A percentile compares a stretch with the other conserved stretches of the same genome.
Conservation (phyloP, 2,797 vertebrate species). For the Amphiprion clarkii region DNA sequence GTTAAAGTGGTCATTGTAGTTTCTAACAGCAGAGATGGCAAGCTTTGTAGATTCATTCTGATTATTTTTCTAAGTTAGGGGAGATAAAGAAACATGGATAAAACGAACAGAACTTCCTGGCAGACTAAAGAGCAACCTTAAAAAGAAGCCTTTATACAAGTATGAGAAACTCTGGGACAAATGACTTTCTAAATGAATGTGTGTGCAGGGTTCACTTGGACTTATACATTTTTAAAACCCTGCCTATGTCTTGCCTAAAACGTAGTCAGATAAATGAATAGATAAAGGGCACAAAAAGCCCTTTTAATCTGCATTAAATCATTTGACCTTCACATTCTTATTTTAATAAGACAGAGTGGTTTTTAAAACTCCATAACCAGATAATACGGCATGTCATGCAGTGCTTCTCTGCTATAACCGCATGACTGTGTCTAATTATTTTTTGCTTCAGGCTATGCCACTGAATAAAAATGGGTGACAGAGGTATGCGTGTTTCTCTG, state of each 20-base stretch:
- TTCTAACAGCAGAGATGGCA: not conserved
- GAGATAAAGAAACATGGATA: no score
- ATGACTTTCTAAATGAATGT: not conserved
- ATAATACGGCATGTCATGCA: slow-evolving; percentile 13
- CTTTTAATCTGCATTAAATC: not conserved
- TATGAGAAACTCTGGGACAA: not conserved
- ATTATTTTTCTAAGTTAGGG: no score
- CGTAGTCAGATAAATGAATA: not conserved
- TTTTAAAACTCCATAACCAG: slow-evolving; percentile 32
- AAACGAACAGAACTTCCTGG: no score
- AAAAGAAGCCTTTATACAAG: not conserved
- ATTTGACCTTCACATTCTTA: not conserved
- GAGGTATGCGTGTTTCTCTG: not conserved
- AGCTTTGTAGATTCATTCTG: not conserved
- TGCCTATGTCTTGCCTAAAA: not conserved
- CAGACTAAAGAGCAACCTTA: not conserved
- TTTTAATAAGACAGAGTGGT: slow-evolving; percentile 9
- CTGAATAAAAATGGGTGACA: slow-evolving; percentile 30
- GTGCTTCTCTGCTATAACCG: slow-evolving; percentile 22
- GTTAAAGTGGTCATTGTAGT: slow-evolving; percentile 3
- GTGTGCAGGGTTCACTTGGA: no score
- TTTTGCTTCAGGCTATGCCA: slow-evolving; percentile 38
- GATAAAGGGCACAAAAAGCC: not conserved
- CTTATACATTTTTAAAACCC: no score
- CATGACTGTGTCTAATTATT: slow-evolving; percentile 49